These are phyloP conservation scores for Stichopus horrens DNA, from an alignment of 53 echinoderm and acorn worm species.

Conservation along the genomic window DNA sequence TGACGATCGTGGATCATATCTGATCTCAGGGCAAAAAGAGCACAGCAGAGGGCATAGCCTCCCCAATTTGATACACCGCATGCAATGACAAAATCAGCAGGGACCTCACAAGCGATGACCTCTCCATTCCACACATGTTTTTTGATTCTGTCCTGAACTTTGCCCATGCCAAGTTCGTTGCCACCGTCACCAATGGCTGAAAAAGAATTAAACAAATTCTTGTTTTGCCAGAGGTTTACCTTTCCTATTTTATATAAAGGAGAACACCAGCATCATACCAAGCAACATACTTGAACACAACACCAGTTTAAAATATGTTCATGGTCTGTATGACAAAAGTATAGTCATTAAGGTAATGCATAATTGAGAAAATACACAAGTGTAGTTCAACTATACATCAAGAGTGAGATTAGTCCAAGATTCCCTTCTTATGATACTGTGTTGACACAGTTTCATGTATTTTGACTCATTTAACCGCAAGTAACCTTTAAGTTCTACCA, in stretches of 20 bases:
- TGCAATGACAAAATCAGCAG: slow-evolving; percentile 69
- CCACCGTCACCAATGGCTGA: slow-evolving; percentile 82
- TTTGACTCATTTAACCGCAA: too few species aligned
- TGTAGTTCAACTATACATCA: too few species aligned
- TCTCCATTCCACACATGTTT: slow-evolving; percentile 62
- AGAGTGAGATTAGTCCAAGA: too few species aligned
- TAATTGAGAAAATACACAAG: too few species aligned
- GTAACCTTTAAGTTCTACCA: too few species aligned
- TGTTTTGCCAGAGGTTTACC: background rate
- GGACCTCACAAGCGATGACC: slow-evolving; percentile 51
- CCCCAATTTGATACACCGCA: slow-evolving; percentile 91
- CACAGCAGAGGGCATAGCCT: slow-evolving; percentile 73
- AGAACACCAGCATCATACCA: background rate
- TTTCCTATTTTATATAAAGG: background rate
- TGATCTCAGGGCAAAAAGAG: slow-evolving; percentile 62
- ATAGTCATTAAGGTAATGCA: too few species aligned
- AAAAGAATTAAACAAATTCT: background rate
- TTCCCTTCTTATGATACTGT: too few species aligned
- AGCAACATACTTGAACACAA: too few species aligned
- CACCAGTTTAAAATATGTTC: too few species aligned
- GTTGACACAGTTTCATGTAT: too few species aligned
- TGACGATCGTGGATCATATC: slow-evolving; percentile 91
- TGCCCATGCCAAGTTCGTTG: slow-evolving; percentile 86
- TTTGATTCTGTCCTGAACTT: slow-evolving; percentile 59
- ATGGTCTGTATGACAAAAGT: too few species aligned